phyloP scores from a whole-genome alignment of 2,113 vertebrate species.

The Takifugu bimaculatus region DNA sequence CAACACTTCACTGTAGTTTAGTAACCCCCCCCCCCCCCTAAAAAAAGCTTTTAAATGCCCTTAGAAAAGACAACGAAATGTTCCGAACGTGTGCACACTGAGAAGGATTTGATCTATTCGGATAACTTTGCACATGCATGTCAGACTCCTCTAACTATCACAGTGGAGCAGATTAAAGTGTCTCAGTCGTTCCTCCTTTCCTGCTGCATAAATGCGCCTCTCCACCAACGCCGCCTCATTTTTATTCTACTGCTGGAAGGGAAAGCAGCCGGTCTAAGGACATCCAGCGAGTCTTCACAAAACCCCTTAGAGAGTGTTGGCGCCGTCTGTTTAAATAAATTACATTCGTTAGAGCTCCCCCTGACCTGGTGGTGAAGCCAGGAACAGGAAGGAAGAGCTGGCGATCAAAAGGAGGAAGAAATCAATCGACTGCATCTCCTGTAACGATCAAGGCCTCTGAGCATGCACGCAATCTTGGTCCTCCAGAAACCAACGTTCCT shows the following conservation, averaged over 20 bases:
- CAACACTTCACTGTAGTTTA: background rate
- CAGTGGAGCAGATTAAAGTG: background rate
- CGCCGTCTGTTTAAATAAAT: conserved; percentile 47
- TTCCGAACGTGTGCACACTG: conserved; percentile 3
- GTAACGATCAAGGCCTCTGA: conserved; percentile 6
- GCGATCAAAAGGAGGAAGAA: background rate
- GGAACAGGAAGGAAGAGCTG: too few relatives aligned
- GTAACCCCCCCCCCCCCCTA: background rate
- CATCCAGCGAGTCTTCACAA: too few relatives aligned
- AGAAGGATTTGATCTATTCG: conserved; percentile 13
- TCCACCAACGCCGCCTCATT: background rate
- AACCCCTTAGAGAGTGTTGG: too few relatives aligned
- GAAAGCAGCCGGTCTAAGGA: too few relatives aligned
- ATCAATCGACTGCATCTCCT: conserved; percentile 18
- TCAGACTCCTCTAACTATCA: conserved; percentile 33
- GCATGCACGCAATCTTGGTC: conserved; percentile 3
- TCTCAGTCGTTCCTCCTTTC: background rate
- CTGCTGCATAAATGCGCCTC: conserved; percentile 5
- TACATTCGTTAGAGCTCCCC: conserved; percentile 37
- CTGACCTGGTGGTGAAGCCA: conserved; percentile 1
- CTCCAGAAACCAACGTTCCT: conserved; percentile 14
- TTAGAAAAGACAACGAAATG: background rate
- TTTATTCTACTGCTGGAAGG: too few relatives aligned
- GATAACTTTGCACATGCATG: conserved; percentile 26
- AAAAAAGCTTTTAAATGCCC: conserved; percentile 1